Percentiles rank a stretch among this genome's conserved stretches.
phyloP scores from a whole-genome alignment of 1,140 invertebrate genomes.

The Magallana angulata region DNA sequence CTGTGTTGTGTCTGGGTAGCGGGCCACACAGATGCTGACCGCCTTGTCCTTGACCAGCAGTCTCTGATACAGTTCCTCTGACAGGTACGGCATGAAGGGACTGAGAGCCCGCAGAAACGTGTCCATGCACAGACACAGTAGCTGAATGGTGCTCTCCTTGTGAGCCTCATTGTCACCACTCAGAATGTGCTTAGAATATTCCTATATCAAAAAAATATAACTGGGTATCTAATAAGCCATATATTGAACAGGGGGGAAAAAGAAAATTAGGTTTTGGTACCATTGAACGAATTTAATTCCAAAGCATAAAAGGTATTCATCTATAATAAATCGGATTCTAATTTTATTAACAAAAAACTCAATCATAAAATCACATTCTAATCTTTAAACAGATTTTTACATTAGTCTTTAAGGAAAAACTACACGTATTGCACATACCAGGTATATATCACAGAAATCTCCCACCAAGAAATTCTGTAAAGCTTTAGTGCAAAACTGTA shows the following conservation, averaged over 20 bases:
- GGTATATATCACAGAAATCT: conserved; percentile 79
- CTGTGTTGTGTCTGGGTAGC: conserved; percentile 67
- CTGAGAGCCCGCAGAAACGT: conserved; percentile 67
- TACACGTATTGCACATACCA: conserved; percentile 65
- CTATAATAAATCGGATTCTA: too few relatives aligned
- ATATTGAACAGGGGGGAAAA: too few relatives aligned
- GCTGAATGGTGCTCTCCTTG: conserved; percentile 78
- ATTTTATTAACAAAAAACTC: too few relatives aligned
- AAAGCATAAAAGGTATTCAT: too few relatives aligned
- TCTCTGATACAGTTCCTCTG: conserved; percentile 76
- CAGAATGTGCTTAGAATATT: conserved; percentile 84
- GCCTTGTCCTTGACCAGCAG: conserved; percentile 56
- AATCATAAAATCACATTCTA: too few relatives aligned
- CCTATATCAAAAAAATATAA: conserved; percentile 77
- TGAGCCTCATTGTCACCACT: conserved; percentile 80
- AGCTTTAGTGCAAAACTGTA: conserved; percentile 70
- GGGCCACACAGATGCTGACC: conserved; percentile 68
- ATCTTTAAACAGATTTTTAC: too few relatives aligned
- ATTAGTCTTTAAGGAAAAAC: too few relatives aligned
- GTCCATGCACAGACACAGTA: conserved; percentile 68
- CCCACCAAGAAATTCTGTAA: conserved; percentile 75
- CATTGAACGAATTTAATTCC: too few relatives aligned
- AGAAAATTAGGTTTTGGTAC: too few relatives aligned
- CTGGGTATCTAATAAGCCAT: too few relatives aligned
- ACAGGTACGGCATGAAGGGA: conserved; percentile 77